Conservation (phyloP, 2,113 vertebrate genomes). For the Columbina picui region DNA sequence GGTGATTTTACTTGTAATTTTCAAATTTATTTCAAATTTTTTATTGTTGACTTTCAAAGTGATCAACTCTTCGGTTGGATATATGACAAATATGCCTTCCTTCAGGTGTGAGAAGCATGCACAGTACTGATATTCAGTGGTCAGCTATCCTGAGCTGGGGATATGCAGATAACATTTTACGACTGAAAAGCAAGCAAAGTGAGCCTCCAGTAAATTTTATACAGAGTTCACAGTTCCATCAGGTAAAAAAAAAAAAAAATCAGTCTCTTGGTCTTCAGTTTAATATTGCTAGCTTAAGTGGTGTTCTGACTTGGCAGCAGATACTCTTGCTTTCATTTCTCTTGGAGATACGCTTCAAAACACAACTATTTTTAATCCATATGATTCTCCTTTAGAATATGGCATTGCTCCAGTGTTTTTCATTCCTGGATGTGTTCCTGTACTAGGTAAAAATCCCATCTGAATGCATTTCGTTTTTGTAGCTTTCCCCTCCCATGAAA, state of each 20-base stretch:
- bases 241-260: constrained; percentile 74
- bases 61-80: background rate
- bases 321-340: background rate
- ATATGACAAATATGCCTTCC: background rate
- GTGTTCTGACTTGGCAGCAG: background rate
- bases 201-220: constrained; percentile 97
- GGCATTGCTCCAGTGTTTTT: background rate
- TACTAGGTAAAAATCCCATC: background rate
- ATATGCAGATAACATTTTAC: constrained; percentile 92
- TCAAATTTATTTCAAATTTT: background rate
- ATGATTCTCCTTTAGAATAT: background rate
- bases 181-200: constrained; percentile 97
- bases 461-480: background rate
- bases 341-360: background rate
- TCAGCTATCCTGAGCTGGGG: constrained; percentile 99
- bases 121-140: constrained; percentile 98
- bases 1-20: background rate
- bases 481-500: background rate
- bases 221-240: constrained; percentile 92
- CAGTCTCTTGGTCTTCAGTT: background rate
- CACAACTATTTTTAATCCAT: background rate
- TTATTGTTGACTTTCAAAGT: background rate
- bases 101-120: constrained; percentile 96
- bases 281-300: background rate
- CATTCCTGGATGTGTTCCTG: background rate